Base-by-base conservation (phyloP, 1,140 invertebrate species). In the Trichoplusia ni region DNA sequence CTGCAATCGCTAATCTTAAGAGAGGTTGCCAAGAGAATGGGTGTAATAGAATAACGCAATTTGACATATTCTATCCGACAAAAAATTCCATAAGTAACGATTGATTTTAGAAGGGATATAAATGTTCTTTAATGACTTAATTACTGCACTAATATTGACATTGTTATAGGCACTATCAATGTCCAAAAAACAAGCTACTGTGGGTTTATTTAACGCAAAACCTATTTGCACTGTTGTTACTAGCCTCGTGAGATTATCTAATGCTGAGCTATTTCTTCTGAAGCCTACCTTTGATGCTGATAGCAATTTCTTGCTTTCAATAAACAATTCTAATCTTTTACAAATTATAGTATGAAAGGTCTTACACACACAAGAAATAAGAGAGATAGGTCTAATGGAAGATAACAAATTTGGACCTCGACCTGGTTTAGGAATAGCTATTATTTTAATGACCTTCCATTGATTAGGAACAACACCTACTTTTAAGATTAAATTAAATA, bases 11-110 rank as follows among this genome's bases (percentile, higher is more conserved):
- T 53, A 0, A 19, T 49, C 2, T 46, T 69, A 1, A 66, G 47
- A 8, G 68, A 75, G 14, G 69, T 71, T 56, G 40, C 64, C 0
- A 75, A 75, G 35, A 40, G 47, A 69, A 71, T 71, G 64, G 69
- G 11, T 14, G 13, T 14, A 4, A 42, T 18, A 7, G 38, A 42
- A 4, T 9, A 18, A 6, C n/a, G n/a, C n/a, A n/a, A n/a, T n/a
- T n/a, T n/a, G n/a, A n/a, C n/a, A n/a, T n/a, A n/a, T n/a, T n/a
- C n/a, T n/a, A n/a, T n/a, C n/a, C n/a, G n/a, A n/a, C n/a, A n/a
- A n/a, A n/a, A n/a, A n/a, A n/a, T n/a, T n/a, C n/a, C n/a, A n/a
- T n/a, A n/a, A n/a, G n/a, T n/a, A n/a, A n/a, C n/a, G n/a, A n/a
- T n/a, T n/a, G n/a, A n/a, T n/a, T n/a, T n/a, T n/a, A n/a, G n/a